Evolutionary conservation across 2,888 invertebrate genomes (phyloP).

Genomic region (Hirudinaria manillensis): DNA sequence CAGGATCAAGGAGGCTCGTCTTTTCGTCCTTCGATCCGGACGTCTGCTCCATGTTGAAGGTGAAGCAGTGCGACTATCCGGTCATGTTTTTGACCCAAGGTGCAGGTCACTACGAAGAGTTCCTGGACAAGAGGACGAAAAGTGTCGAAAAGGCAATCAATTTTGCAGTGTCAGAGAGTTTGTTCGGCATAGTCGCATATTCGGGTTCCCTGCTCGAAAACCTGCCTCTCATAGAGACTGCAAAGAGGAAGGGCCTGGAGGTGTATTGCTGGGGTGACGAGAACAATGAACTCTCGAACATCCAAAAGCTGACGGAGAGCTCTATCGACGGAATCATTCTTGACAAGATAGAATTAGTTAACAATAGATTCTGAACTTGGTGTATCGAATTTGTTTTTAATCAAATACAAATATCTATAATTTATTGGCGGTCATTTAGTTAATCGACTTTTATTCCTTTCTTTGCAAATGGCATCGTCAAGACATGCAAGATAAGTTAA

Average conservation of each 20-base stretch:
- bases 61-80: slow-evolving; percentile 94
- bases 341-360: slow-evolving; percentile 63
- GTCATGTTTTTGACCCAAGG: slow-evolving; percentile 88
- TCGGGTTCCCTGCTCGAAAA: slow-evolving; percentile 44
- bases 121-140: slow-evolving; percentile 76
- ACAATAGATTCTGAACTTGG: not conserved
- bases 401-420: too few species aligned
- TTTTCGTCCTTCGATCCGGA: slow-evolving; percentile 94
- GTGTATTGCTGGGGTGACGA: slow-evolving; percentile 97
- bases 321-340: slow-evolving; percentile 93
- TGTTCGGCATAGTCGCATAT: slow-evolving; percentile 43
- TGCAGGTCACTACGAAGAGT: slow-evolving; percentile 68
- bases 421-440: too few species aligned
- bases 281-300: slow-evolving; percentile 78
- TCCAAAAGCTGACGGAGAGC: slow-evolving; percentile 75
- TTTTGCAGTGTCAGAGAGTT: slow-evolving; percentile 62
- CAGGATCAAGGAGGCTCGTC: slow-evolving; percentile 74
- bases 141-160: slow-evolving; percentile 74
- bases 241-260: slow-evolving; percentile 73
- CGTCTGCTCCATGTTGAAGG: slow-evolving; percentile 79
- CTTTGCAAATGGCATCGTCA: too few species aligned
- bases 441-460: too few species aligned
- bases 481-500: too few species aligned
- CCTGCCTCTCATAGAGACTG: slow-evolving; percentile 53
- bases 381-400: too few species aligned